Conservation (phyloP, 2,113 vertebrate species). For the Malurus melanocephalus region DNA sequence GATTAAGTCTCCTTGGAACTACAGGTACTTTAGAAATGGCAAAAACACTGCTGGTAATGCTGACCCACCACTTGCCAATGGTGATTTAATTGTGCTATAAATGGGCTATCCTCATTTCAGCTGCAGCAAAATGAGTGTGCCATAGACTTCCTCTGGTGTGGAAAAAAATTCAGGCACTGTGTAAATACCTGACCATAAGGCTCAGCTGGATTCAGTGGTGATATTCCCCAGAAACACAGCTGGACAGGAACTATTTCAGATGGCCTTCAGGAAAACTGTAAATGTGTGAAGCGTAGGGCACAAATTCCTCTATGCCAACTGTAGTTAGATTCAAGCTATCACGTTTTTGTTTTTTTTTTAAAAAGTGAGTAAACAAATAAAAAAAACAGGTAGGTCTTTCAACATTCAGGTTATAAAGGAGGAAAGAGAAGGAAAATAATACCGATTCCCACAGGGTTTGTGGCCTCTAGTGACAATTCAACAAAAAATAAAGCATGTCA, state of each 20-base stretch:
- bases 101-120: neutral
- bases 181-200: rapidly evolving
- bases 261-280: neutral
- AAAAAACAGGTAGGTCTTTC: neutral
- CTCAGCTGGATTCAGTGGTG: neutral
- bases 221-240: neutral
- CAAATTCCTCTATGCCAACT: neutral
- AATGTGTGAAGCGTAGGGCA: rapidly evolving
- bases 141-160: neutral
- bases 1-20: neutral
- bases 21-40: neutral
- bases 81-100: neutral
- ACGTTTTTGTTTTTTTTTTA: too few relatives aligned
- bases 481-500: neutral
- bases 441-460: rapidly evolving
- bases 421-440: neutral
- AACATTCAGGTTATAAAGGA: neutral
- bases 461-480: neutral
- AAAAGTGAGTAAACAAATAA: neutral
- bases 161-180: neutral
- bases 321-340: neutral
- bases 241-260: neutral
- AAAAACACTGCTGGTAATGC: neutral
- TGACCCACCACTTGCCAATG: neutral
- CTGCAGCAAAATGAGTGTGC: neutral